A percentile compares a stretch with the other conserved stretches of the same genome.
These are phyloP conservation scores for Hystrix brachyura DNA, from an alignment of 2,113 vertebrate genomes.

Conservation along the genomic window DNA sequence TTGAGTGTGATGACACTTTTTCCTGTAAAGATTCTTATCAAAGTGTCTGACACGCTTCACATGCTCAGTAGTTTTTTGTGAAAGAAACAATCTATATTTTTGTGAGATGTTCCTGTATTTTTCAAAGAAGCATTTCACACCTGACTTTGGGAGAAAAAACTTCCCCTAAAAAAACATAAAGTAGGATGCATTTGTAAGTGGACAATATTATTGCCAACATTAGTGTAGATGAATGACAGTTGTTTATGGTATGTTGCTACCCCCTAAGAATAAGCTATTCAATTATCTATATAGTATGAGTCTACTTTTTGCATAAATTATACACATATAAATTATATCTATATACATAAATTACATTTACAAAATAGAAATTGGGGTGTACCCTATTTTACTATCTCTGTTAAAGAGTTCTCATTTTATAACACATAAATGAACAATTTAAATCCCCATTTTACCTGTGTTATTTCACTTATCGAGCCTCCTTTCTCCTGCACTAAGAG, in stretches of 20 bases:
- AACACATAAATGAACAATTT: not conserved
- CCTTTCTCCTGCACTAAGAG: not conserved
- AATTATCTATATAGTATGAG: not conserved
- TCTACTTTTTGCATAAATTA: not conserved
- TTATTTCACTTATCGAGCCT: too few relatives aligned
- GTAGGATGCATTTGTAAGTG: not conserved
- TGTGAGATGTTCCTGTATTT: not conserved
- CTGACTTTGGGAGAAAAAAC: not conserved
- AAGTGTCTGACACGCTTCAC: not conserved
- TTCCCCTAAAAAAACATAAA: not conserved
- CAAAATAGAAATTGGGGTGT: not conserved
- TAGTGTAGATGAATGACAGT: not conserved
- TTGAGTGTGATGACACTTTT: not conserved
- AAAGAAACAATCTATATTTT: not conserved
- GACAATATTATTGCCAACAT: not conserved
- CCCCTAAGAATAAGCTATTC: not conserved
- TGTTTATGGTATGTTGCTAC: not conserved
- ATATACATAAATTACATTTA: not conserved
- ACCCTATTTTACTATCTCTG: not conserved
- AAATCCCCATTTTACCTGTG: not conserved
- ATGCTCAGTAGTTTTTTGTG: not conserved
- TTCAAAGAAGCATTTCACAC: not conserved
- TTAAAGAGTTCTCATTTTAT: conserved; percentile 38
- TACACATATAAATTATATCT: not conserved
- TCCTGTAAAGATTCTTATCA: not conserved